phyloP scores from a whole-genome alignment of 1,140 invertebrate genomes.

The Acromyrmex echinatior region DNA sequence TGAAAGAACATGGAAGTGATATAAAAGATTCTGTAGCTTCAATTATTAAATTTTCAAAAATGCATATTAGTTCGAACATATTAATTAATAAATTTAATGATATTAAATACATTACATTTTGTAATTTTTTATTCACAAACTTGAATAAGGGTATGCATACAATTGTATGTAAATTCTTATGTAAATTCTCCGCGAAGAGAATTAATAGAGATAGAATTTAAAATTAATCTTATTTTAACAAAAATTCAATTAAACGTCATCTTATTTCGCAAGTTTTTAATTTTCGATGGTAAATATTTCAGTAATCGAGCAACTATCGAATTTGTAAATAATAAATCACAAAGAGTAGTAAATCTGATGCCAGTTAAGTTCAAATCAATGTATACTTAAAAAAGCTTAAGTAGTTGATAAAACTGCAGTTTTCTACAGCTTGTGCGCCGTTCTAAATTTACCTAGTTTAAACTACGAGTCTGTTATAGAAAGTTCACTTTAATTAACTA shows the following conservation, averaged over 20 bases:
- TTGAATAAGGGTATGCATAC: neutral
- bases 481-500: slow-evolving; percentile 17
- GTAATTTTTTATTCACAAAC: neutral
- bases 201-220: neutral
- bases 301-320: neutral
- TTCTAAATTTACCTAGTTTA: neutral
- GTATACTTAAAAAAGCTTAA: neutral
- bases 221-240: neutral
- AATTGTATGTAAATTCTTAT: neutral
- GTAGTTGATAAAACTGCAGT: neutral
- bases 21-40: neutral
- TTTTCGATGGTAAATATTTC: slow-evolving; percentile 6
- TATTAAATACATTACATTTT: neutral
- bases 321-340: neutral
- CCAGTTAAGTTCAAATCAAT: neutral
- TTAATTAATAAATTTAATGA: neutral
- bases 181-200: neutral
- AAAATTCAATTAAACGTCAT: slow-evolving; percentile 8
- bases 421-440: neutral
- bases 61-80: neutral
- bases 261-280: neutral
- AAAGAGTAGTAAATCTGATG: neutral
- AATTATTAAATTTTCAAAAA: neutral
- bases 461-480: neutral
- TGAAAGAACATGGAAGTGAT: neutral